Conservation (phyloP, 2,888 invertebrate genomes). For the Drosophila paracracens region DNA sequence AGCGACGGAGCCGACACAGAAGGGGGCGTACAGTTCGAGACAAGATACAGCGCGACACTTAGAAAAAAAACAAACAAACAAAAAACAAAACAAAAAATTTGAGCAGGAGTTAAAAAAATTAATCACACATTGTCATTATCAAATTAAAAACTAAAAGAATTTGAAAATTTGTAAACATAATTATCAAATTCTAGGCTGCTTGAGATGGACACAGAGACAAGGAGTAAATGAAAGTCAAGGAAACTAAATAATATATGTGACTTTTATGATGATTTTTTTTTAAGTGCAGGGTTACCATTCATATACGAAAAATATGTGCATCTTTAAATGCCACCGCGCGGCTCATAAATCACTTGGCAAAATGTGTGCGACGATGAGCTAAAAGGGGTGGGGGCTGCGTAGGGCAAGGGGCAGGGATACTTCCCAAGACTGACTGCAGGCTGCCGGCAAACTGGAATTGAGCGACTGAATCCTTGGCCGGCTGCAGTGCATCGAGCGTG, state of each 20-base stretch:
- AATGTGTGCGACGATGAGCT: constrained; percentile 58
- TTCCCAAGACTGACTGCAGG: constrained; percentile 23
- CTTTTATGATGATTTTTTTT: neutral
- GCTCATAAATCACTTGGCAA: constrained; percentile 78
- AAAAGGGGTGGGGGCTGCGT: neutral
- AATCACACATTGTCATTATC: neutral
- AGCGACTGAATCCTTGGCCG: constrained; percentile 21
- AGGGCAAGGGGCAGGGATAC: neutral
- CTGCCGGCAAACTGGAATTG: neutral
- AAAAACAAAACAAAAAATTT: neutral
- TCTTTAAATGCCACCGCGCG: constrained; percentile 75
- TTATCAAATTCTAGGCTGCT: neutral
- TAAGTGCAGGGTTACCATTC: constrained; percentile 37
- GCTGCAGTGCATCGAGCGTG: constrained; percentile 54
- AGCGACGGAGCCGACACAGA: neutral
- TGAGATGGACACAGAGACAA: neutral
- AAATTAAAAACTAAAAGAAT: neutral
- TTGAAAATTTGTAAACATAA: neutral
- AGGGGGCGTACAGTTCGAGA: neutral
- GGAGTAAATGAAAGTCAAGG: neutral
- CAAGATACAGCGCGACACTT: neutral
- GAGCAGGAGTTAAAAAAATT: neutral
- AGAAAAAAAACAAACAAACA: neutral
- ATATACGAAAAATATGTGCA: constrained; percentile 69
- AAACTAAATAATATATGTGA: neutral